Evolutionary conservation across 2,113 vertebrate species (phyloP), one percentile per base, ranked within the genome.

Genomic region (Stigmatopora nigra): DNA sequence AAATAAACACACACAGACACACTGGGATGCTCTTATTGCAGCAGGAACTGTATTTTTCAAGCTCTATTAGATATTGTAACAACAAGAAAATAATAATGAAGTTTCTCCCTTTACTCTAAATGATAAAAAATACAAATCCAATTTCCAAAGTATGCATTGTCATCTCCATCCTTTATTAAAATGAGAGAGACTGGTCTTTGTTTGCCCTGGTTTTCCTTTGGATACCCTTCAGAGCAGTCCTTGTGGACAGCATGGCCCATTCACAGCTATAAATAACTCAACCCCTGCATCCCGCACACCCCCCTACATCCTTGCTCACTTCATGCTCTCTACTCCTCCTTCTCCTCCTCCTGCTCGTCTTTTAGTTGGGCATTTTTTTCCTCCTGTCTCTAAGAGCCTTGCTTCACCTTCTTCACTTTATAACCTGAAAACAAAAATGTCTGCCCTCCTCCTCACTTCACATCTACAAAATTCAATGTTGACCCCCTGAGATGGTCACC

Each of bases 211-310:
- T 68, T 78, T 87, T 81, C 67, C 80, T 86, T 79, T 86, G 76
- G 80, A 87, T 89, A 89, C 86, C 88, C 88, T 91, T 91, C 87
- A 88, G 77, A 84, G 72, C 72, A 85, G 85, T 89, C 86, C 85
- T 87, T 86, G 85, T 86, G 81, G 84, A 89, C 86, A 82, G 76
- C 87, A 82, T 77, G 81, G 84, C 82, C 58, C 89, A 83, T 87
- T 86, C 80, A 87, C 72, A 76, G 86, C 88, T 90, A 91, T 89
- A 90, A 91, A 91, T 90, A 91, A 86, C 88, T 78, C 78, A 38
- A 61, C 69, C 67, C 20, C 70, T 56, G 71, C 58, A 12, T 20
- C 61, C 38, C 55, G 61, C 69, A 25, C 61, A 63, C 61, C 52
- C 63, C 1, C 70, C 58, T 58, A 31, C 36, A 45, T 52, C 51